Evolutionary conservation across 1,140 invertebrate species (phyloP).

Genomic region (Battus philenor): DNA sequence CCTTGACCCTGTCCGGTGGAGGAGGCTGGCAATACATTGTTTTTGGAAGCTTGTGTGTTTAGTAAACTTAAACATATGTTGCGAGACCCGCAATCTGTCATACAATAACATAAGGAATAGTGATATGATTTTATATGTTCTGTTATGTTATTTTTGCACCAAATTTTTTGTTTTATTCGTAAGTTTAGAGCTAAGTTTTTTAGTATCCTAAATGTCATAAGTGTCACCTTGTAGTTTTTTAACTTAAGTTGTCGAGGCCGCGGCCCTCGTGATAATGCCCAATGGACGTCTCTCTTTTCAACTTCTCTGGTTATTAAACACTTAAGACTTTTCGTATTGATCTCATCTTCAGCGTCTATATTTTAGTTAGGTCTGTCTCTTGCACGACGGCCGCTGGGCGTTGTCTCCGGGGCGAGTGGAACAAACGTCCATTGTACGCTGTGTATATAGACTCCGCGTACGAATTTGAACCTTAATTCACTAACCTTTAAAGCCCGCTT

Average conservation of each 20-base stretch:
- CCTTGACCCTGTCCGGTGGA: constrained; percentile 33
- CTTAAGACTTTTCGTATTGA: constrained; percentile 34
- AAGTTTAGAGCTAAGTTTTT: constrained; percentile 68
- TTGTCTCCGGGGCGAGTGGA: constrained; percentile 47
- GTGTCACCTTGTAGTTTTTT: constrained; percentile 69
- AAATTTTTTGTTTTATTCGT: constrained; percentile 66
- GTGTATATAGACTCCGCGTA: constrained; percentile 73
- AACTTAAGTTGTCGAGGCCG: constrained; percentile 67
- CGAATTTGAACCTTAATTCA: constrained; percentile 66
- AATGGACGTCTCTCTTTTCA: constrained; percentile 23
- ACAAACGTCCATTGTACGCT: constrained; percentile 73
- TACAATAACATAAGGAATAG: constrained; percentile 41
- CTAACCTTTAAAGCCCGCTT: constrained; percentile 67
- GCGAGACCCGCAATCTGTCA: constrained; percentile 59
- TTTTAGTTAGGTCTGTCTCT: constrained; percentile 24
- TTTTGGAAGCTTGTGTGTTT: constrained; percentile 68
- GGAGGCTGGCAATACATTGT: constrained; percentile 26
- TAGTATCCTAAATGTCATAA: constrained; percentile 68
- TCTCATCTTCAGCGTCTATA: constrained; percentile 44
- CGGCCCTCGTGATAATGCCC: constrained; percentile 38
- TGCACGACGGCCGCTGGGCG: constrained; percentile 25
- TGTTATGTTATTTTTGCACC: constrained; percentile 63
- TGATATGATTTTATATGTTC: constrained; percentile 49
- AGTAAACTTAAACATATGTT: constrained; percentile 52
- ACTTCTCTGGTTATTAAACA: constrained; percentile 24